Base-by-base conservation (phyloP, 1,140 invertebrate species). In the Coelopa frigida region DNA sequence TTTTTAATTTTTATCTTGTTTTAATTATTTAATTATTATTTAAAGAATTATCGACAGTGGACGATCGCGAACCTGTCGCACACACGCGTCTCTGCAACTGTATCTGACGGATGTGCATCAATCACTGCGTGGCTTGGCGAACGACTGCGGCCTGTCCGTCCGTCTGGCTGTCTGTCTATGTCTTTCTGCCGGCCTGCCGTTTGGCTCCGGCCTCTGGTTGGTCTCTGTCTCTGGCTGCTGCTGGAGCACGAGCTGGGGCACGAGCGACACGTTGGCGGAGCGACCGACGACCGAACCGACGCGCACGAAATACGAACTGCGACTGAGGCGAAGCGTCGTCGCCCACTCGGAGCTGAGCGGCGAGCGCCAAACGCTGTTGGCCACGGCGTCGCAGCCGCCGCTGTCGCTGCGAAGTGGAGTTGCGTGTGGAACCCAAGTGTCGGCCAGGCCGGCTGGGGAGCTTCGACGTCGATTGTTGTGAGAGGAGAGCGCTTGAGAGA, bases 31-130 rank as follows among this genome's bases (percentile, higher is more conserved):
- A 8, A 8, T 8, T 29, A 29, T 29, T 29, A 29, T 29, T 29
- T 29, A n/a, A 29, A 29, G 8, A 8, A 8, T n/a, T 8, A 8
- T 29, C n/a, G 8, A 8, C 27, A n/a, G n/a, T n/a, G n/a, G n/a
- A n/a, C n/a, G n/a, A n/a, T n/a, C n/a, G n/a, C n/a, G n/a, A n/a
- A n/a, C n/a, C n/a, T n/a, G n/a, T n/a, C n/a, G n/a, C n/a, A n/a
- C n/a, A 29, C 27, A 29, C 27, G n/a, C 27, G 27, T 29, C 27
- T 32, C 14, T 44, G 29, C 42, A 44, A 44, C 42, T 44, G 42
- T 44, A 44, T 32, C 27, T 44, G 42, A 44, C 42, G 35, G 42
- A 32, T 27, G 42, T 44, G 20, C 32, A 44, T 44, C 42, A 44
- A 44, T 35, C 42, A 44, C 42, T 44, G 42, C 17, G 31, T 21